Base-by-base conservation (phyloP, 2,888 invertebrate species). In the Cephus sareptanus region DNA sequence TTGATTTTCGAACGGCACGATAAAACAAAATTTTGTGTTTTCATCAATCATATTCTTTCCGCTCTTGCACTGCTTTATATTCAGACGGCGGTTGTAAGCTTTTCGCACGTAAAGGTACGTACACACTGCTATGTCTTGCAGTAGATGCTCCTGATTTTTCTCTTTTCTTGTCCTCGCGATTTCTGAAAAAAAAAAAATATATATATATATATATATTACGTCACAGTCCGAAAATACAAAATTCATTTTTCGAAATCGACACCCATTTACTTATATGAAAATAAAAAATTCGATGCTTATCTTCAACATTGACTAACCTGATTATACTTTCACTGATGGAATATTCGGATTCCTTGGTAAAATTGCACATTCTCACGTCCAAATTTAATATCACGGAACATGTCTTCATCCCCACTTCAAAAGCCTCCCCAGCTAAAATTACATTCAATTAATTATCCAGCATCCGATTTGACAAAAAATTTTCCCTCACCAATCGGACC, bases 311-410 rank as follows among this genome's bases (percentile, higher is more conserved):
- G 31, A 34, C 81, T 86, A 80, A 90, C 90, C 89, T 86, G 76
- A 75, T 34, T 73, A 86, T 81, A 71, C 75, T 87, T 76, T 89
- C 84, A 76, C 79, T 82, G 77, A 90, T 87, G 30, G 84, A 83
- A 76, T 79, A 85, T 79, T 90, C 88, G 30, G 88, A 87, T 84
- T 88, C 85, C 75, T 85, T 85, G 33, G 83, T 83, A 79, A 90
- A 89, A 85, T 89, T 88, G 80, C 90, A 90, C 88, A 90, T 88
- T 79, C 90, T 87, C 71, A 82, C 81, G 78, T 89, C 88, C 74
- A 90, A 81, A 71, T 81, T 83, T 33, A 85, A 77, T 68, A 90
- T 80, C 11, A 80, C 80, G 6, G 81, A 35, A 73, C 85, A 84
- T 23, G 85, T 80, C 75, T 84, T 84, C 12, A 85, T 79, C 31